These are phyloP conservation scores for Apodemus agrarius DNA, from an alignment of 2,797 vertebrate genomes.

Conservation along the genomic window DNA sequence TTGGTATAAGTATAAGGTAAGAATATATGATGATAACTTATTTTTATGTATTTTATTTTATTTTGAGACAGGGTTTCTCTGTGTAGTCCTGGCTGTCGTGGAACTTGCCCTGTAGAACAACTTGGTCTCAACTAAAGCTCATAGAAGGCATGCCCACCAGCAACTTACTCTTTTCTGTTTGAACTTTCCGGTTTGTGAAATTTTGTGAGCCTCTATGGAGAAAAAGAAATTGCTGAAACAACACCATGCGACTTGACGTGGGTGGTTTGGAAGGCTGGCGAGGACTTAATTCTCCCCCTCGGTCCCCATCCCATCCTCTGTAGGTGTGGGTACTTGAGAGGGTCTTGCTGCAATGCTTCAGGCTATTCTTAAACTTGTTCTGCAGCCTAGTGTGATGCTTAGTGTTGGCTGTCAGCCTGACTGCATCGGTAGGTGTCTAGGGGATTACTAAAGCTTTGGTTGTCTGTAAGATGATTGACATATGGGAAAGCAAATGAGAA, in stretches of 20 bases:
- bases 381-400: not conserved
- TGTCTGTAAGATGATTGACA: not conserved
- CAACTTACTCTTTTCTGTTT: constrained; percentile 3
- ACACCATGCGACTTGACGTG: not conserved
- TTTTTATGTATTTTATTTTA: not conserved
- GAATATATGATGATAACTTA: not conserved
- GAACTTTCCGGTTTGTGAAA: not conserved
- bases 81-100: not conserved
- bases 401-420: not conserved
- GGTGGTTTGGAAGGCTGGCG: not conserved
- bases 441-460: not conserved
- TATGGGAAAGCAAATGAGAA: not conserved
- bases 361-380: not conserved
- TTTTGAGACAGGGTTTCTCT: not conserved
- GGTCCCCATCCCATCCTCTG: not conserved
- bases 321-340: not conserved
- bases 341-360: not conserved
- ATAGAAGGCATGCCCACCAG: not conserved
- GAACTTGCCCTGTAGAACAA: not conserved
- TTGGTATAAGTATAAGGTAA: not conserved
- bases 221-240: not conserved
- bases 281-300: not conserved
- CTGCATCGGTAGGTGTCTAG: not conserved
- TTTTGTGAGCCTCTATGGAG: not conserved
- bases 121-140: not conserved